Evolutionary conservation across 2,888 invertebrate species (phyloP), one percentile per base, ranked within the genome.

Genomic region (Agrilus biguttatus): DNA sequence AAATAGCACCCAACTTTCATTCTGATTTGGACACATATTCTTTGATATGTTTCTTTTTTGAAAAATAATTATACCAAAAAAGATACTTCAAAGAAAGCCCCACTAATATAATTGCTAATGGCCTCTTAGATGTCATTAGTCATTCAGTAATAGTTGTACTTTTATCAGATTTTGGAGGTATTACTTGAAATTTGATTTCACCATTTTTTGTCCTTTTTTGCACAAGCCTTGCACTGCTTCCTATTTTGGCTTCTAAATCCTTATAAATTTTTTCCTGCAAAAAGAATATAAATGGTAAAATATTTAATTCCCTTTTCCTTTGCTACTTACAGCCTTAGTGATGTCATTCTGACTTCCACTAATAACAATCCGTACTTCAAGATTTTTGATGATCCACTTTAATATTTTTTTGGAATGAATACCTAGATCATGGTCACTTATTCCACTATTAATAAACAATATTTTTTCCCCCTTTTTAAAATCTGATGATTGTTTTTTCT

Each of bases 341-440:
- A 65, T 65, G 50, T 64, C 66, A 37, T 51, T 49, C 44, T 59
- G 62, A 45, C 70, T 69, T 12, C 72, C 74, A 53, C 68, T 66
- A 43, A 80, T 70, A 32, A 75, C 63, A 38, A 78, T 66, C 57
- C 69, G 67, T 4, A 83, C 75, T 68, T 81, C 80, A 64, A 75
- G 73, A 8, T 70, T 70, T 54, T 81, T 83, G n/a, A 65, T 64
- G 7, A 82, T 53, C 69, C 82, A 75, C 63, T 81, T 83, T 1
- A 64, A 47, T 51, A 82, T 75, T 58, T 79, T 80, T 46, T 75
- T 79, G 0, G 78, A 61, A 46, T 75, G 70, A 7, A 75, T 74
- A 56, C 72, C 66, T 36, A 83, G 68, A 63, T 84, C 83, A 63
- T 82, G 74, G 36, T 77, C 72, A 6, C 71, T 72, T 46, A 83